Evolutionary conservation across 1,140 invertebrate genomes (phyloP).

Genomic region (Megalonaias nervosa): DNA sequence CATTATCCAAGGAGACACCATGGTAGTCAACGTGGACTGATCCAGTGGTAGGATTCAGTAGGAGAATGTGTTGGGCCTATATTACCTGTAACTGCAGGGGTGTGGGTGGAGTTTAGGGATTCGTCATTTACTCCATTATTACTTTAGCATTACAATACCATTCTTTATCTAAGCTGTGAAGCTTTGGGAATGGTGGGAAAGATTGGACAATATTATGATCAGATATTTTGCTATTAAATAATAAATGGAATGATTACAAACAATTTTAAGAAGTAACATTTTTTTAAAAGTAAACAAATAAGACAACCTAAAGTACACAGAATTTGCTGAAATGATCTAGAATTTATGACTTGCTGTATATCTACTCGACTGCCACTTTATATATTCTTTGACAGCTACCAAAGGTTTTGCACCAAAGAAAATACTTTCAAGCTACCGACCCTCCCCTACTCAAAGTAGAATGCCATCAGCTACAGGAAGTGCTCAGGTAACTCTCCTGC

Average conservation of each 20-base stretch:
- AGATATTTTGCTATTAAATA: not conserved
- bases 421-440: conserved; percentile 43
- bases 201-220: too few species aligned
- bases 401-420: conserved; percentile 66
- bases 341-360: not conserved
- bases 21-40: too few species aligned
- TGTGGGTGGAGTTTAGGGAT: not conserved
- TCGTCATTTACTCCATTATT: not conserved
- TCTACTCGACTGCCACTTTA: not conserved
- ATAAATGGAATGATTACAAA: too few species aligned
- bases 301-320: not conserved
- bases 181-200: not conserved
- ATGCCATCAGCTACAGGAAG: too few species aligned
- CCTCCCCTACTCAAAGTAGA: not conserved
- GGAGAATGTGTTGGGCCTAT: too few species aligned
- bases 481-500: too few species aligned
- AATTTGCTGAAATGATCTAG: not conserved
- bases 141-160: too few species aligned
- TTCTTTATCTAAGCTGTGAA: not conserved
- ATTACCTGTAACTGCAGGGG: too few species aligned
- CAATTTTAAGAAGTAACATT: too few species aligned
- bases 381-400: conserved; percentile 40
- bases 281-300: not conserved
- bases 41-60: too few species aligned
- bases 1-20: too few species aligned